These are phyloP conservation scores for Diloba caeruleocephala DNA, from an alignment of 2,888 invertebrate genomes.

Conservation along the genomic window DNA sequence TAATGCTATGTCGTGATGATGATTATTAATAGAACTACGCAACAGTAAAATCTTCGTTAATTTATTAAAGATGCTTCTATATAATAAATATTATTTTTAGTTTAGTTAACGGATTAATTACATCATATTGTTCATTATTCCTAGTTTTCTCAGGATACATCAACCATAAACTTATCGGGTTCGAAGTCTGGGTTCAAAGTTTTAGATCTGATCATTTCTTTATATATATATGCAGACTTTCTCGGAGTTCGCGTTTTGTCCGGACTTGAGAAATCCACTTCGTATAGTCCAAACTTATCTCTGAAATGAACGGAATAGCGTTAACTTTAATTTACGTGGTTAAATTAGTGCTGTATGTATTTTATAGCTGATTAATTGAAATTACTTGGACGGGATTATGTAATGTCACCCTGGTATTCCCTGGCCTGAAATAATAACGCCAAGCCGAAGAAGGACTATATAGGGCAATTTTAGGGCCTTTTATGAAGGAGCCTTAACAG, in stretches of 20 bases:
- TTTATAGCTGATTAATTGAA: no score
- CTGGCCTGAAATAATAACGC: no score
- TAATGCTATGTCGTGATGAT: no score
- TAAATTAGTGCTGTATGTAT: no score
- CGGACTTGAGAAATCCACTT: slow-evolving; percentile 90
- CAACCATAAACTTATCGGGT: slow-evolving; percentile 63
- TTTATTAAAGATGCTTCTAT: no score
- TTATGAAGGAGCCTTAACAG: no score
- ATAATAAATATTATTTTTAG: neutral
- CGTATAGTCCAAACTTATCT: slow-evolving; percentile 91
- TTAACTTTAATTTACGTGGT: neutral
- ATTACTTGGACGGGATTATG: no score
- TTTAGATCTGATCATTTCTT: slow-evolving; percentile 79
- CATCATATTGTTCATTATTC: slow-evolving; percentile 19
- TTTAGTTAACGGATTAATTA: neutral
- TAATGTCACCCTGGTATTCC: no score
- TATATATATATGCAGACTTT: slow-evolving; percentile 87
- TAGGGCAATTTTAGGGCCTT: no score
- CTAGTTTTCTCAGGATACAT: slow-evolving; percentile 31
- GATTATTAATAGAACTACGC: no score
- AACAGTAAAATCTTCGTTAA: no score
- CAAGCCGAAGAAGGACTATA: no score
- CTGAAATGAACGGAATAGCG: slow-evolving; percentile 75
- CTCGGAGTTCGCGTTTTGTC: slow-evolving; percentile 90
- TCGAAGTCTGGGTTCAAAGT: slow-evolving; percentile 69